These are phyloP conservation scores for Cardiocondyla obscurior DNA, from an alignment of 1,140 invertebrate genomes.

Conservation along the genomic window DNA sequence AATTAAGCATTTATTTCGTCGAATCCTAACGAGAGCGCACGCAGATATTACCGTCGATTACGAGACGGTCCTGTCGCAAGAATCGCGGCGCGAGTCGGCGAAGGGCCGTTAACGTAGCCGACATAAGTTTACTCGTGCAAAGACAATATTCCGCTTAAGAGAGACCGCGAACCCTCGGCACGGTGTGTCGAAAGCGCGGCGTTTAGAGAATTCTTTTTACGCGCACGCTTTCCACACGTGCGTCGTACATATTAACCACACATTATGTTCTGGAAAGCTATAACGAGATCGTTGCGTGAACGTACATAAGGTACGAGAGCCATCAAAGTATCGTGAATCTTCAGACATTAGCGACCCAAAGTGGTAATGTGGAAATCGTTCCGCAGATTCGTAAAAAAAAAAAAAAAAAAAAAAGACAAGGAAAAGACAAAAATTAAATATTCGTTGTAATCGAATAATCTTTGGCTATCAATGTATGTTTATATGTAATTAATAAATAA, in stretches of 20 bases:
- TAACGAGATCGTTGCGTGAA: slow-evolving; percentile 16
- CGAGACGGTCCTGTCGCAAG: slow-evolving; percentile 14
- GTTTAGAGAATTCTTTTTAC: slow-evolving; percentile 18
- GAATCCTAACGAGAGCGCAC: not conserved
- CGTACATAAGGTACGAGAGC: slow-evolving; percentile 7
- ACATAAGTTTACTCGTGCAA: not conserved
- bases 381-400: no score
- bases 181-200: slow-evolving; percentile 17
- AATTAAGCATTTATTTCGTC: no score
- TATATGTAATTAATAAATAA: no score
- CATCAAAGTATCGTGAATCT: slow-evolving; percentile 31
- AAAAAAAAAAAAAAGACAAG: not conserved
- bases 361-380: not conserved
- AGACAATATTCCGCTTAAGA: not conserved
- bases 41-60: slow-evolving; percentile 22
- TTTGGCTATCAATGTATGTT: not conserved
- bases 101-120: not conserved
- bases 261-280: slow-evolving; percentile 7
- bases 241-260: slow-evolving; percentile 24
- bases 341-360: not conserved
- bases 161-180: not conserved
- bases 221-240: not conserved
- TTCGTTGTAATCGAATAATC: not conserved
- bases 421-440: not conserved
- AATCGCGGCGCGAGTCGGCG: slow-evolving; percentile 11